A percentile compares a stretch with the other conserved stretches of the same genome.
phyloP scores from a whole-genome alignment of 2,113 vertebrate genomes.

The Bothrops jararaca region DNA sequence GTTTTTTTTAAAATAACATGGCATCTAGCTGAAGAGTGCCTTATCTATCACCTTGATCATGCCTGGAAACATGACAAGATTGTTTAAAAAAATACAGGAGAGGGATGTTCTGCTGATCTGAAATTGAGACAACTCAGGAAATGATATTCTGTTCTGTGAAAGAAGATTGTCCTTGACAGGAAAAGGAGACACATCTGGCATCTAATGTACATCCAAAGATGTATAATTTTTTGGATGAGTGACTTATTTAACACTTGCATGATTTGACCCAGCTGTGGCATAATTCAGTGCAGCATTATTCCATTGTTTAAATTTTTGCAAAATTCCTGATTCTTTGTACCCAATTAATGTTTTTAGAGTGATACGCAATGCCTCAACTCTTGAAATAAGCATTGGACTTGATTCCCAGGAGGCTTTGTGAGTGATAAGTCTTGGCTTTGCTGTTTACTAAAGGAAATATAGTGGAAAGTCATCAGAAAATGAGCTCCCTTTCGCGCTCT shows the following conservation, averaged over 20 bases:
- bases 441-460: conserved; percentile 16
- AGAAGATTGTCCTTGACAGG: background rate
- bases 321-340: conserved; percentile 22
- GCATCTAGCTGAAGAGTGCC: background rate
- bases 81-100: background rate
- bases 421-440: background rate
- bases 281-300: conserved; percentile 27
- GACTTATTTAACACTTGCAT: conserved; percentile 31
- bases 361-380: background rate
- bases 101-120: background rate
- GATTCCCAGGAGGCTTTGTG: background rate
- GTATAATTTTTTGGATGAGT: conserved; percentile 22
- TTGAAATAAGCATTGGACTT: background rate
- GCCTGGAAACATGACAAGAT: background rate
- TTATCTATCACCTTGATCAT: background rate
- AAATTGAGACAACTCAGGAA: background rate
- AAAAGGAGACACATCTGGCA: background rate
- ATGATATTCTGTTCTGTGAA: background rate
- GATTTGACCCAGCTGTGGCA: conserved; percentile 25
- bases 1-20: background rate
- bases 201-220: background rate
- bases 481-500: background rate
- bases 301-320: conserved; percentile 32
- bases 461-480: background rate
- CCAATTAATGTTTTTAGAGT: conserved; percentile 10